Base-by-base conservation (phyloP, 2,888 invertebrate genomes). In the Drosophila barbarae region DNA sequence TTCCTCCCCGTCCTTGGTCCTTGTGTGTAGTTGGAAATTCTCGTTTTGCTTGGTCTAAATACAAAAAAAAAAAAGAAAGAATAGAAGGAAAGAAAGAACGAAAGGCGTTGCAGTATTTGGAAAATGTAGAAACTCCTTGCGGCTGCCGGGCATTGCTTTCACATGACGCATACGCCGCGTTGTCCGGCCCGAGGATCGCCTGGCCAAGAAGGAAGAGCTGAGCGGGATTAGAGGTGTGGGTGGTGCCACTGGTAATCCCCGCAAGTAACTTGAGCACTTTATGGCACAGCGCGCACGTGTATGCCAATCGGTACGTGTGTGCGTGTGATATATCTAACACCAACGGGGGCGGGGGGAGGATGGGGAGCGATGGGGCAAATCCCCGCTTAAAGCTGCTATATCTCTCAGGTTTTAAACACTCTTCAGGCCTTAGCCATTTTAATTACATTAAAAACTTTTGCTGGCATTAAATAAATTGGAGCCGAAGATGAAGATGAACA, bases 201-300 rank as follows among this genome's bases (percentile, higher is more conserved):
- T 47, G 46, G 34, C 49, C 54, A 26, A n/a, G 26, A 9, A 34
- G 38, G 12, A 28, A 38, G 50, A 21, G 47, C 26, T 30, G 34
- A 12, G 55, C n/a, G 9, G 55, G 49, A 38, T 44, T 42, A 30
- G 35, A 50, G 39, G 52, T 38, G 32, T 21, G 39, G 12, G 44
- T 28, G 42, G 18, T 26, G 59, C 28, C 46, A 35, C 57, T 39
- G 42, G 73, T 79, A 79, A 76, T 82, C 79, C 74, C 69, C 51
- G 83, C 83, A 56, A 79, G 78, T 70, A 79, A 79, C 83, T 79
- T 83, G 73, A 79, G 80, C 80, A 69, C 83, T 73, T 74, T 77
- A 83, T 74, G 77, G 77, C 79, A 72, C 77, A 72, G 35, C 50
- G 54, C 72, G 72, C 72, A 72, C 61, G 49, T 64, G 50, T 66